Evolutionary conservation across 2,888 invertebrate genomes (phyloP), one percentile per base, ranked within the genome.

Genomic region (Mimumesa dahlbomi): DNA sequence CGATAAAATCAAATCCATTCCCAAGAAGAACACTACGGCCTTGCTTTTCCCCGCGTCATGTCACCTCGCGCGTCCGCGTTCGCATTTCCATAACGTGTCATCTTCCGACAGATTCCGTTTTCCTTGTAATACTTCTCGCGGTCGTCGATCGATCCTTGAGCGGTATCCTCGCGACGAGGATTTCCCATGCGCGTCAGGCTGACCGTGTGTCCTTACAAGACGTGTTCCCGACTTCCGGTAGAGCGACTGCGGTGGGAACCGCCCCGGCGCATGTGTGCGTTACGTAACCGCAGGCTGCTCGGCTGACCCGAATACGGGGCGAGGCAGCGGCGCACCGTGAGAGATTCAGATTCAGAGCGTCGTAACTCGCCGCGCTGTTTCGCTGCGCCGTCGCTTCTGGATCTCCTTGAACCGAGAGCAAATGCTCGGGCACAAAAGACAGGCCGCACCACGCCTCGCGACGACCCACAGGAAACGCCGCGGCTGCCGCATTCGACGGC

Each of bases 251-350:
- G 82, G 82, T 86, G 85, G 84, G 86, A 86, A 86, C 83, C 79
- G 83, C 84, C 84, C 81, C 73, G 75, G 64, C 65, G 67, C 68
- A 68, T 62, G 73, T 48, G 68, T 49, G n/a, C n/a, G 63, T 84
- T 85, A 83, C 85, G 84, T 83, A 85, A 86, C 77, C 63, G 36
- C 22, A 58, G 70, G 69, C 61, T 65, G 71, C 74, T 77, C 80
- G 81, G 82, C 82, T 89, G 89, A 89, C 87, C 88, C 87, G 86
- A 88, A 88, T 88, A 85, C 87, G 77, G 78, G 80, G 81, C 82
- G 82, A 77, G 83, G 76, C 75, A 66, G 64, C 4, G 69, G 71
- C 63, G 79, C 82, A 88, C 85, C 89, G 89, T 89, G 89, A 88
- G 89, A 77, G 77, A 77, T 77, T 87, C 83, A 83, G 85, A 88